A percentile compares a stretch with the other conserved stretches of the same genome.
Evolutionary conservation across 2,888 invertebrate genomes (phyloP).

Genomic region (Tenthredo scrophulariae): DNA sequence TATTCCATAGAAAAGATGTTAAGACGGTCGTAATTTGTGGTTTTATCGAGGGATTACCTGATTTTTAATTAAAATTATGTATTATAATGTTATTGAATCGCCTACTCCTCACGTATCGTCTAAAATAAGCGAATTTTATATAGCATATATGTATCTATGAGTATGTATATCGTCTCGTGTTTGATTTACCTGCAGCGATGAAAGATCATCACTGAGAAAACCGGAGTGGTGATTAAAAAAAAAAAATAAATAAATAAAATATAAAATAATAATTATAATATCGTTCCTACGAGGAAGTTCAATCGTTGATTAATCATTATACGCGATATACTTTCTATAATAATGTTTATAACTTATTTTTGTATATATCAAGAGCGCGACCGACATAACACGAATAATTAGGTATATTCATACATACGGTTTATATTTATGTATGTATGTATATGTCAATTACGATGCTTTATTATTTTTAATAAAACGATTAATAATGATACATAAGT

Average conservation of each 20-base stretch:
- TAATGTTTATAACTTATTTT: constrained; percentile 5
- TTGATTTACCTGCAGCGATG: not conserved
- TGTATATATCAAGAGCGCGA: constrained; percentile 29
- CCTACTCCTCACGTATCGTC: constrained; percentile 39
- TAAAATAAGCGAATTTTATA: constrained; percentile 38
- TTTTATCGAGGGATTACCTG: constrained; percentile 5
- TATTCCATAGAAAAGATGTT: constrained; percentile 10
- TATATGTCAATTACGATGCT: constrained; percentile 13
- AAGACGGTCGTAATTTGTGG: not conserved
- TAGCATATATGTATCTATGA: constrained; percentile 5
- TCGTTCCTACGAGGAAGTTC: constrained; percentile 37
- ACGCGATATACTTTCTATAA: constrained; percentile 40
- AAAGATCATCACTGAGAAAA: constrained; percentile 50
- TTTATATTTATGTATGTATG: constrained; percentile 10
- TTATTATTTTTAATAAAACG: constrained; percentile 7
- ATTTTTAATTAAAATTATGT: constrained; percentile 6
- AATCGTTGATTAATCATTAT: constrained; percentile 39
- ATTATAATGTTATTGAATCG: constrained; percentile 28
- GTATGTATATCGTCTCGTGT: constrained; percentile 14
- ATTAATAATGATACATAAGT: constrained; percentile 36
- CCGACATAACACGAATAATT: constrained; percentile 49
- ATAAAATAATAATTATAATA: constrained; percentile 54
- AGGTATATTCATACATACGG: constrained; percentile 16
- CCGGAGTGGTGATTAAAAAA: constrained; percentile 54
- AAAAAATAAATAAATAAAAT: not conserved